These are phyloP conservation scores for Drosophila merina DNA, from an alignment of 2,888 invertebrate species.

Conservation along the genomic window DNA sequence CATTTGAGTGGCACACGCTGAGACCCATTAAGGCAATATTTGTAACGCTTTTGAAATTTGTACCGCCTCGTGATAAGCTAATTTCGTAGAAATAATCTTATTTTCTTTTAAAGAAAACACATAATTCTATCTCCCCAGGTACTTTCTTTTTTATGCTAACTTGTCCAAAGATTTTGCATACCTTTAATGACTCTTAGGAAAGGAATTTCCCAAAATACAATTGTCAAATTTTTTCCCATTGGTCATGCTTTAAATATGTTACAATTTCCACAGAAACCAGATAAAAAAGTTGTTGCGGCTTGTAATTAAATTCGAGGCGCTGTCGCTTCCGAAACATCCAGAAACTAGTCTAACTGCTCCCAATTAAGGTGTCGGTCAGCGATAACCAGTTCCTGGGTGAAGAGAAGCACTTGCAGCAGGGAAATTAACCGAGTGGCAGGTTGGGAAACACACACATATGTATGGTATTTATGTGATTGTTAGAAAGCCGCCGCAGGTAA, in stretches of 20 bases:
- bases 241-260: constrained; percentile 34
- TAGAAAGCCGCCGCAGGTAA: constrained; percentile 55
- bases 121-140: too few relatives aligned
- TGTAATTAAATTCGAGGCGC: constrained; percentile 50
- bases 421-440: constrained; percentile 33
- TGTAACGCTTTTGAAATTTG: constrained; percentile 3
- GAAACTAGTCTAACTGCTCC: constrained; percentile 70
- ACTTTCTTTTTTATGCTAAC: too few relatives aligned
- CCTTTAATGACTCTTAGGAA: background rate
- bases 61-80: background rate
- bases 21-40: constrained; percentile 11
- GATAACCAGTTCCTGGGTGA: constrained; percentile 58
- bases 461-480: constrained; percentile 1
- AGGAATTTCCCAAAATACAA: background rate
- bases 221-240: constrained; percentile 27
- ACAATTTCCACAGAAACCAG: constrained; percentile 53
- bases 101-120: too few relatives aligned
- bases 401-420: constrained; percentile 29
- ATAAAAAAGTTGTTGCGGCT: constrained; percentile 61
- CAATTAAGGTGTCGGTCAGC: constrained; percentile 74
- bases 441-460: constrained; percentile 23
- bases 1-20: constrained; percentile 23
- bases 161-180: too few relatives aligned
- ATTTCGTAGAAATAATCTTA: background rate
- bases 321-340: constrained; percentile 47